phyloP scores from a whole-genome alignment of 2,888 invertebrate genomes.

The Nemoura dubitans region DNA sequence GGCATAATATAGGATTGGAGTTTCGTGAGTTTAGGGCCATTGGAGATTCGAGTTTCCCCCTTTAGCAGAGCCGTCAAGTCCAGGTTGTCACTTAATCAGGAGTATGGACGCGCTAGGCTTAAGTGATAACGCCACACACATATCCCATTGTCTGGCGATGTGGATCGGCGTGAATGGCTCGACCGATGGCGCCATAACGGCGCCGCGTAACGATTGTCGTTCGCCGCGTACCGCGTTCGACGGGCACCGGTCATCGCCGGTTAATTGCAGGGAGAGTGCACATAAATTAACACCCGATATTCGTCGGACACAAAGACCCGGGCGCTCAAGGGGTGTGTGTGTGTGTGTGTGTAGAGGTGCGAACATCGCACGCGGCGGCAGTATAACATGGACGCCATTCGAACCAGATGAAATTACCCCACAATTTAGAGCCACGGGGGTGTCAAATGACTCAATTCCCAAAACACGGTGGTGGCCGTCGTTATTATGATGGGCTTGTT shows the following conservation, averaged over 20 bases:
- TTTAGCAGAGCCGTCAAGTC: not conserved
- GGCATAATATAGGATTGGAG: not conserved
- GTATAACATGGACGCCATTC: not conserved
- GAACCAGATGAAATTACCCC: not conserved
- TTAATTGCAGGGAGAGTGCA: not conserved
- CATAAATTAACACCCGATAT: constrained; percentile 7
- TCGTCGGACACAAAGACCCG: not conserved
- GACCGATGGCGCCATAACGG: not conserved
- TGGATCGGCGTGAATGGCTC: not conserved
- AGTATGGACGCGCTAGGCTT: not conserved
- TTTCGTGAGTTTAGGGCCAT: not conserved
- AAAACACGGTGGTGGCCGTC: not conserved
- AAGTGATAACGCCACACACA: not conserved
- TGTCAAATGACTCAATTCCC: not conserved
- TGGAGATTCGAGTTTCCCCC: not conserved
- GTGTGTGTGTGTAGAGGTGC: too few species aligned
- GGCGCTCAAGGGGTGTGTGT: not conserved
- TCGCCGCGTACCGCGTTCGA: not conserved
- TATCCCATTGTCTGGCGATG: not conserved
- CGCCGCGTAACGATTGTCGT: not conserved
- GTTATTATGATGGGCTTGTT: not conserved
- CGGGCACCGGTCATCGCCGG: not conserved
- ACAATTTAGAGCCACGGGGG: not conserved
- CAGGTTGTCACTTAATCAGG: not conserved
- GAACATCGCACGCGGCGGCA: not conserved